Conservation (phyloP, 2,113 vertebrate species). For the Thalassoma bifasciatum region DNA sequence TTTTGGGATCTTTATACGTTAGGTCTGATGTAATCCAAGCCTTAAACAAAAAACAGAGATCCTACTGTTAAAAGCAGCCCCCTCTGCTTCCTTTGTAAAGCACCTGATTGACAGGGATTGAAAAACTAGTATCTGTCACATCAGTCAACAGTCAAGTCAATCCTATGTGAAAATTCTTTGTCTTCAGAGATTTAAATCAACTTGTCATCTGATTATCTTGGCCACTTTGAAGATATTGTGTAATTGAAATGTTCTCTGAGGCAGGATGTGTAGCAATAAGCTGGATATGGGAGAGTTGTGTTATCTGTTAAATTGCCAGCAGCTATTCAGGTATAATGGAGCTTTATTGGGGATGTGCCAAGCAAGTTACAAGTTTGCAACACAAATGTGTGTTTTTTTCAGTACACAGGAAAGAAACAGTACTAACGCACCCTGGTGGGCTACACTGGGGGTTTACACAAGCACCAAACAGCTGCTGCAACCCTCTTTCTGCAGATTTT, state of each 20-base stretch:
- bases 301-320: not conserved
- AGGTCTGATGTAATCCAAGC: no score
- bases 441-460: no score
- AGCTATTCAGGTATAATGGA: not conserved
- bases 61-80: not conserved
- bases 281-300: not conserved
- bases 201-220: conserved; percentile 6
- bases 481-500: no score
- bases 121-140: no score
- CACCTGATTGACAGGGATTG: not conserved
- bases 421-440: not conserved
- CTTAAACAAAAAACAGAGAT: no score
- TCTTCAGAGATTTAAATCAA: not conserved
- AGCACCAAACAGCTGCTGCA: no score
- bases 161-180: no score
- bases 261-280: not conserved
- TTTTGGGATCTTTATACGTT: no score
- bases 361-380: not conserved
- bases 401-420: not conserved
- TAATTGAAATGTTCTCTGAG: not conserved
- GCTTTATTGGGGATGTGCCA: not conserved
- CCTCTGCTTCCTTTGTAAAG: not conserved
- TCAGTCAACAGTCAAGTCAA: no score
- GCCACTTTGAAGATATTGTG: not conserved
- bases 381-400: not conserved